Conservation (phyloP, 2,113 vertebrate genomes). For the Syngnathus scovelli region DNA sequence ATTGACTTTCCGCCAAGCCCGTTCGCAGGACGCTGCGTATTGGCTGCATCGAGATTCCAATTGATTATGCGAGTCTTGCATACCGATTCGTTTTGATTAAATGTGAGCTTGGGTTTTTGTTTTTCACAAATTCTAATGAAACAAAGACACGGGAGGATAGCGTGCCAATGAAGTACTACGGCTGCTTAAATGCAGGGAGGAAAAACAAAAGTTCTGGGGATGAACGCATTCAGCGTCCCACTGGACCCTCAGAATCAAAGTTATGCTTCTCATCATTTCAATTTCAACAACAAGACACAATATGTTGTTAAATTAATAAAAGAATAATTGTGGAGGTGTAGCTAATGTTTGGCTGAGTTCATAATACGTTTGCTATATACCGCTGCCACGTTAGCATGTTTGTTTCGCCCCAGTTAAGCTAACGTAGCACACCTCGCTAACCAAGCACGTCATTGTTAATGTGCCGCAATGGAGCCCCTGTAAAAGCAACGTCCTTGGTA, state of each 20-base stretch:
- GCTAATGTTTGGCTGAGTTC: too few relatives aligned
- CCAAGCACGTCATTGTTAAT: too few relatives aligned
- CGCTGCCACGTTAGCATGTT: neutral
- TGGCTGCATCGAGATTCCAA: constrained; percentile 71
- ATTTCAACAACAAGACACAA: neutral
- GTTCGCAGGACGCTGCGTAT: constrained; percentile 69
- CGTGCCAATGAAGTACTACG: constrained; percentile 28
- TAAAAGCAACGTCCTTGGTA: constrained; percentile 25
- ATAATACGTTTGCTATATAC: neutral
- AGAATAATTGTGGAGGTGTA: neutral
- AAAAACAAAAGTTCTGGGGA: neutral
- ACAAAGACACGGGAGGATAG: constrained; percentile 48
- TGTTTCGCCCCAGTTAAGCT: neutral
- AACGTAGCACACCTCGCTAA: too few relatives aligned
- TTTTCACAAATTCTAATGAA: constrained; percentile 70
- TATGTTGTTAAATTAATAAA: neutral
- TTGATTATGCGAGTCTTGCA: constrained; percentile 74
- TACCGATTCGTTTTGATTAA: constrained; percentile 72
- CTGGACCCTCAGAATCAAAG: neutral
- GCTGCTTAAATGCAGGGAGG: constrained; percentile 20
- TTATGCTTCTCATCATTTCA: neutral
- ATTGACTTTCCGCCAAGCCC: constrained; percentile 67
- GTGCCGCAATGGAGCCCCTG: too few relatives aligned
- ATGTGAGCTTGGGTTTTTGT: constrained; percentile 68
- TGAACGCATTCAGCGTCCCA: neutral